Evolutionary conservation across 1,140 invertebrate species (phyloP), one percentile per base, ranked within the genome.

Genomic region (Apis florea): DNA sequence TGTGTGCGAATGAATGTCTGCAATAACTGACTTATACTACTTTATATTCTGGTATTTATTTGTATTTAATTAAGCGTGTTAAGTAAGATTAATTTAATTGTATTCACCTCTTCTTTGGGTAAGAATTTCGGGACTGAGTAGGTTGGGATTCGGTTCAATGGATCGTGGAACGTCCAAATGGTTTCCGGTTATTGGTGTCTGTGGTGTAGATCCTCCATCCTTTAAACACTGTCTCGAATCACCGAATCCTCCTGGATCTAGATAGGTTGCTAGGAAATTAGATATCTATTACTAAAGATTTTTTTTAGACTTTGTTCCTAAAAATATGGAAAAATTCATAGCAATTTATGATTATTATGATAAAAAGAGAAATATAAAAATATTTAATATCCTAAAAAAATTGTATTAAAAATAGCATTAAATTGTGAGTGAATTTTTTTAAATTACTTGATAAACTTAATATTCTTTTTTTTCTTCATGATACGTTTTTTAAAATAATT

Each of bases 71-170:
- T 13, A 40, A 40, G 0, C 12, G 5, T 8, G 9, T 1, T 12
- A 9, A 67, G n/a, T 11, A 8, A 26, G 6, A 15, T 19, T 26
- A 2, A 17, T 53, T 17, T 5, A 71, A 58, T 49, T 24, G 13
- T 66, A 80, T 74, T 89, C 92, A 96, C 96, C 96, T 95, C 96
- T 94, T 80, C 96, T 94, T 91, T 96, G 96, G 89, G 95, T 96
- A 63, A 97, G 94, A 86, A 95, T 95, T 91, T 97, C 97, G 19
- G 97, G 97, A 91, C 96, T 97, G 26, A 97, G 94, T 77, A 97
- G 94, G 94, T 97, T 97, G 5, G 96, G 95, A 94, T 97, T 97
- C n/a, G 96, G 95, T 74, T 95, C 95, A 51, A 93, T 89, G 53
- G 95, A 94, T 85, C 95, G 95, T 26, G 97, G 97, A 61, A 97